Conservation (phyloP, 2,113 vertebrate genomes). For the Rhipidura dahli region DNA sequence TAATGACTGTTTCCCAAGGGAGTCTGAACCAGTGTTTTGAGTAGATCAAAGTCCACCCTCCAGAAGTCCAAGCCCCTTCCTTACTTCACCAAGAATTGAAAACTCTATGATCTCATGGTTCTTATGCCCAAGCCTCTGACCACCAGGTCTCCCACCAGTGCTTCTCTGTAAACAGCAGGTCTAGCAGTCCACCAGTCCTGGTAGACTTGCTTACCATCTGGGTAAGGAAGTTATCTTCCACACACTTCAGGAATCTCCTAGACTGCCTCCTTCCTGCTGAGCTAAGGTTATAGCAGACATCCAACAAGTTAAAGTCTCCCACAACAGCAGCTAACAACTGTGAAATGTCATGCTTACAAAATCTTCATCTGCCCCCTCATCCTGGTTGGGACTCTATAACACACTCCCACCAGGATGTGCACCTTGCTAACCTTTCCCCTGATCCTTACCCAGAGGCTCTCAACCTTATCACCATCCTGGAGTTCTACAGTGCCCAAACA, state of each 20-base stretch:
- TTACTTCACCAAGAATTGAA: neutral
- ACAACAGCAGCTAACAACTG: rapidly evolving
- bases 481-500: neutral
- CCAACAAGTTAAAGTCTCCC: neutral
- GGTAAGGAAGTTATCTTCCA: neutral
- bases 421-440: neutral
- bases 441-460: neutral
- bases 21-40: neutral
- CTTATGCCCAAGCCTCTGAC: neutral
- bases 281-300: neutral
- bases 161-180: neutral
- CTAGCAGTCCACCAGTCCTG: neutral
- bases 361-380: neutral
- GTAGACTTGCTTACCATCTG: neutral
- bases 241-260: neutral
- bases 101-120: neutral
- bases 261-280: neutral
- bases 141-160: neutral
- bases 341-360: neutral
- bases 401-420: neutral
- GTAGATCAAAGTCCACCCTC: neutral
- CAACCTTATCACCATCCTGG: neutral
- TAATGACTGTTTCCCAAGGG: neutral
- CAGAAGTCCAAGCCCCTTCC: neutral
- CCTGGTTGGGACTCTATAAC: neutral